A percentile compares a stretch with the other conserved stretches of the same genome.
Conservation (phyloP, 2,113 vertebrate species). For the Oenanthe oenanthe region DNA sequence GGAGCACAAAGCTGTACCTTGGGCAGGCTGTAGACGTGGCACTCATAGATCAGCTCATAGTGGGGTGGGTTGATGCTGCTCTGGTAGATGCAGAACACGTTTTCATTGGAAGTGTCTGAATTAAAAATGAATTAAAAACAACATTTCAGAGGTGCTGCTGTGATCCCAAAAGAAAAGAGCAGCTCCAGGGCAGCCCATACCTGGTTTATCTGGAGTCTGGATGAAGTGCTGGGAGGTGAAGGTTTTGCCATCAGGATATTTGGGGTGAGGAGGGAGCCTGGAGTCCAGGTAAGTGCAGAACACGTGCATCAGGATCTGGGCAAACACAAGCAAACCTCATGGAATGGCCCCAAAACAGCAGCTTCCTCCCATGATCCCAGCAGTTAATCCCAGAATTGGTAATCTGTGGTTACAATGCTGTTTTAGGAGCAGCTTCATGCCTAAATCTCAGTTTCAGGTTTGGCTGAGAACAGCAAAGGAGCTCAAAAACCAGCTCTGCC, state of each 20-base stretch:
- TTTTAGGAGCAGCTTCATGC: not conserved
- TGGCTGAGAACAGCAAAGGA: not conserved
- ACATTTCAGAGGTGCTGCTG: no score
- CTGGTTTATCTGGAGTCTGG: conserved; percentile 93
- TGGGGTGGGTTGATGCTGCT: conserved; percentile 91
- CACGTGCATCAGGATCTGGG: conserved; percentile 92
- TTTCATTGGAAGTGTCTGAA: conserved; percentile 91
- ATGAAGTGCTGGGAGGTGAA: conserved; percentile 96
- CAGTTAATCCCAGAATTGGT: rapidly evolving
- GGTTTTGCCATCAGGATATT: conserved; percentile 95
- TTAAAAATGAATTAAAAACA: not conserved
- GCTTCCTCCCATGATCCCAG: rapidly evolving
- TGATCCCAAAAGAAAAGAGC: not conserved
- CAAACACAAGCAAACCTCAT: not conserved
- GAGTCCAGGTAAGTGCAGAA: conserved; percentile 97
- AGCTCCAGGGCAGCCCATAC: conserved; percentile 39
- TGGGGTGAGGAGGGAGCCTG: conserved; percentile 92
- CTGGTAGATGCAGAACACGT: conserved; percentile 93
- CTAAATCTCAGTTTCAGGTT: not conserved
- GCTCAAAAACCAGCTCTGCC: not conserved
- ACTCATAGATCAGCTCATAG: conserved; percentile 93
- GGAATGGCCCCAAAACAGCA: not conserved
- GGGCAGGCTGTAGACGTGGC: conserved; percentile 90
- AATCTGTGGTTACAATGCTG: not conserved
- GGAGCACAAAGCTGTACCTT: conserved; percentile 75